Evolutionary conservation across 1,140 invertebrate genomes (phyloP), one percentile per base, ranked within the genome.

Genomic region (Vollenhovia emeryi): DNA sequence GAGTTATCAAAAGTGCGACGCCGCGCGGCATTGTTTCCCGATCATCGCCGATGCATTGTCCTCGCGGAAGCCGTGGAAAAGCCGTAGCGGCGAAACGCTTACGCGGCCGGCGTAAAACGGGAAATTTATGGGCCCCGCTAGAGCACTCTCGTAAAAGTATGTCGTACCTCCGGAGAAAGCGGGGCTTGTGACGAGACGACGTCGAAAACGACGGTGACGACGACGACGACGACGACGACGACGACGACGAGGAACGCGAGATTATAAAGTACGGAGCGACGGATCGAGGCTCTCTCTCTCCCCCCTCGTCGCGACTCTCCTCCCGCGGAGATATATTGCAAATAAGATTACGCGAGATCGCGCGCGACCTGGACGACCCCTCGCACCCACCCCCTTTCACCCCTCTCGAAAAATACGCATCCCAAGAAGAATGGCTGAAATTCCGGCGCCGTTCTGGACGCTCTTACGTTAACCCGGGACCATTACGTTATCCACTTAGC

Each of bases 311-410:
- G 78, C 50, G 24, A 43, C 15, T 33, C 1, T 48, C 40, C 62
- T 40, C 84, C 62, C 64, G 64, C 50, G 86, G 88, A 91, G 92
- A 94, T 94, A 92, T 93, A 94, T 94, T 93, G 92, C 90, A 94
- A 94, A 95, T 94, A 94, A 94, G 93, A 93, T 94, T 94, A 92
- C 92, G 85, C 75, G 74, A 89, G 87, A 91, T 91, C 90, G 91
- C 85, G 91, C 85, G 82, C 84, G 75, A 15, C 60, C 4, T 48
- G 36, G 24, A 40, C 71, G 74, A 48, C 45, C 59, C 33, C 48
- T 33, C 48, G 48, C 9, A 2, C 18, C 18, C 30, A 48, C 9
- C 7, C 18, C 18, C 30, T 8, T 36, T 50, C 1, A n/a, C 2
- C 6, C 30, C 90, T 89, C 91, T 91, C 90, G 87, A 91, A 90